Base-by-base conservation (phyloP, 1,140 invertebrate genomes). In the Wiebesia pumilae region DNA sequence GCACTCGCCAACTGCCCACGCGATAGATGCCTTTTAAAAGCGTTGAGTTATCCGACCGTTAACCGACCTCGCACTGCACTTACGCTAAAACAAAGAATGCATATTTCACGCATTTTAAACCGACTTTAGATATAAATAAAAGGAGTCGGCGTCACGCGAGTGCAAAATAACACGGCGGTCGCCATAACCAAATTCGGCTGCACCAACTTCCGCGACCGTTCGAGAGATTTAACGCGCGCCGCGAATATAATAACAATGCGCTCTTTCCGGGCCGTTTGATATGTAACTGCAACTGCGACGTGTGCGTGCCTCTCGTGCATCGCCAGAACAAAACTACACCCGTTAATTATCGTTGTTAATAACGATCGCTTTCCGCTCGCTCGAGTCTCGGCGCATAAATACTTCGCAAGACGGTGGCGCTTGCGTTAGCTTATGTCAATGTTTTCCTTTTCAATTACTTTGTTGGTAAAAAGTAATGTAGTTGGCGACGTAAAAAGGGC, bases 301-400 rank as follows among this genome's bases (percentile, higher is more conserved):
- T 7, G 47, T n/a, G 75, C 65, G 65, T 1, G 62, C 4, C 24
- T n/a, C 7, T 4, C 14, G 10, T 27, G 43, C 19, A 19, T 12
- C 47, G 12, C 14, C 35, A 71, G 69, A 21, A 21, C 0, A 14
- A 79, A 40, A 47, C 35, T 35, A 38, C 30, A 81, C 3, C 21
- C 38, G 33, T 65, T 81, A 81, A 81, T 81, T 81, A 81, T 81
- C 21, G 43, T 81, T 65, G 35, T 81, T 81, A 38, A 43, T 81
- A 81, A 81, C 12, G 21, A 10, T 12, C 19, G 19, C 19, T 58
- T 58, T 58, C 24, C 2, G 79, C 10, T 80, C 33, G 30, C 62
- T 33, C 16, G 35, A 54, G 40, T 0, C 30, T 71, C 0, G n/a
- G 10, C 19, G 10, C 1, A 30, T 9, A 77, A 0, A 12, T 33